phyloP scores from a whole-genome alignment of 2,888 invertebrate species.

The Andrena bicolor region DNA sequence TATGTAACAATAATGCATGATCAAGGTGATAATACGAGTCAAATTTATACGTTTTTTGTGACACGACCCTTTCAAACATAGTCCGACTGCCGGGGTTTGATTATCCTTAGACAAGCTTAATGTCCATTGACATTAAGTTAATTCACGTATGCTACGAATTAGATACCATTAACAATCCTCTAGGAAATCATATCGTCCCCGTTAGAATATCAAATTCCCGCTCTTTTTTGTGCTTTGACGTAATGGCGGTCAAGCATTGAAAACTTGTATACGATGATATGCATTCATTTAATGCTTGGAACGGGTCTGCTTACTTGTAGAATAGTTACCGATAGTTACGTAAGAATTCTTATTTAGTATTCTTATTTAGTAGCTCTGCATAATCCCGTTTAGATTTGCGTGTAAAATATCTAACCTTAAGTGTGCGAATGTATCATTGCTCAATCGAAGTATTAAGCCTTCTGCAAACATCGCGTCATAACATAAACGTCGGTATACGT shows the following conservation, averaged over 20 bases:
- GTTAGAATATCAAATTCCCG: neutral
- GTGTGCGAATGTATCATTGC: neutral
- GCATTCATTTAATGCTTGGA: neutral
- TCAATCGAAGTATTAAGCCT: neutral
- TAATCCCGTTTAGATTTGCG: neutral
- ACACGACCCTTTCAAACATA: neutral
- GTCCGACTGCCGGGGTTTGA: too few species aligned
- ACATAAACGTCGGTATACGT: neutral
- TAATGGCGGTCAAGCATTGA: neutral
- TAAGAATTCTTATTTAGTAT: conserved; percentile 4
- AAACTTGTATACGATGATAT: neutral
- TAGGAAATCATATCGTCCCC: neutral
- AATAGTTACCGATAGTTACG: neutral
- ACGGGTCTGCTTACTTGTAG: neutral
- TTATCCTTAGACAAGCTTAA: neutral
- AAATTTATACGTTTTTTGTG: neutral
- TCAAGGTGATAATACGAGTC: neutral
- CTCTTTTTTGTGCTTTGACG: neutral
- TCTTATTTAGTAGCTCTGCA: neutral
- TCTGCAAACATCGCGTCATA: neutral
- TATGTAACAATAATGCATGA: neutral
- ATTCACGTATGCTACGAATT: neutral
- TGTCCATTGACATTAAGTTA: neutral
- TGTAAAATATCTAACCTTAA: conserved; percentile 9
- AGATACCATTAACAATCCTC: neutral